Evolutionary conservation across 2,888 invertebrate species (phyloP), one percentile per base, ranked within the genome.

Genomic region (Xylocampa areola): DNA sequence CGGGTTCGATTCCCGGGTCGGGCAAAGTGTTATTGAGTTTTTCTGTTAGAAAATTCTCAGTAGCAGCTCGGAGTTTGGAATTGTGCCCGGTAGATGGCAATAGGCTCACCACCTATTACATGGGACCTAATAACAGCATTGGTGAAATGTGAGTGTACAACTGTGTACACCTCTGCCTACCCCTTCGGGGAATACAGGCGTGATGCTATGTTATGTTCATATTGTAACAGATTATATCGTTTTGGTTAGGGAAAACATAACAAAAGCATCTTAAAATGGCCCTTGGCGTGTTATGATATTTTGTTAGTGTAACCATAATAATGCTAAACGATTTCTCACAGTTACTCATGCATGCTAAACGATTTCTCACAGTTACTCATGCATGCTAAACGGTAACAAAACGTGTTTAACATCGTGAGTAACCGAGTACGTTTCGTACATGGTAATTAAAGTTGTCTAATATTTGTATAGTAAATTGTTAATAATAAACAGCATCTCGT

Each of bases 321-420:
- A 57, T 65, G 21, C 44, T 49, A 64, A 65, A 59, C 19, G 29
- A 16, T 58, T 41, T 35, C 41, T 23, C 51, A 51, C 32, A 51
- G 45, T 25, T 37, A 33, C 23, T 13, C 41, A 30, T n/a, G 40
- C 7, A 30, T 65, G 21, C 44, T 49, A 64, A 65, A 59, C 19
- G 29, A 16, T 58, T 41, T 35, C 41, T 23, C 51, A 51, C 32
- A 51, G 45, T 25, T 37, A 33, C 23, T 13, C 41, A 30, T n/a
- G 40, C 7, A 17, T 14, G 41, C 23, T 33, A 19, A 41, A 45
- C 41, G 23, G 11, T 7, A 0, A 4, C 7, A 27, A 43, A 60
- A 64, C 67, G 67, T 51, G 51, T 32, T 27, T 3, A 10, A n/a
- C 16, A 32, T 14, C 67, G 63, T 64, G 67, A 64, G 63, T 64